Evolutionary conservation across 2,888 invertebrate genomes (phyloP).

Genomic region (Cylloceria caligata): DNA sequence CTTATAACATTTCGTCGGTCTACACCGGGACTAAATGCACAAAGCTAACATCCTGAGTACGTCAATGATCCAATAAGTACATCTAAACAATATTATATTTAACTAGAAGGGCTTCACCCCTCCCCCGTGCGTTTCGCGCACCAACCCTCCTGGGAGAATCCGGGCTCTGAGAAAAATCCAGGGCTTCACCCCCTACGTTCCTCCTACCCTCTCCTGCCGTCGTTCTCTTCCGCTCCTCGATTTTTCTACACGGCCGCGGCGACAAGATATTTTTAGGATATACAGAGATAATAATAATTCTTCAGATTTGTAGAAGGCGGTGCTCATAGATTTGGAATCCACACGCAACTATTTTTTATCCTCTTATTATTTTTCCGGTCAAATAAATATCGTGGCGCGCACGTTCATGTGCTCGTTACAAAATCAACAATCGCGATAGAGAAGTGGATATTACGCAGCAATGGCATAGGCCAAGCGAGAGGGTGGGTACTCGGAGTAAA

Average conservation of each 20-base stretch:
- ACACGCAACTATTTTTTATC: not conserved
- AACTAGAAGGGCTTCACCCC: no score
- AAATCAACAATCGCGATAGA: conserved; percentile 56
- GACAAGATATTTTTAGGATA: no score
- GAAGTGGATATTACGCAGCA: conserved; percentile 41
- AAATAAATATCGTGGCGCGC: conserved; percentile 52
- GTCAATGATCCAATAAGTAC: not conserved
- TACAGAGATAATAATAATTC: not conserved
- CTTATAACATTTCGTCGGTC: no score
- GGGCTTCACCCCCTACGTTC: no score
- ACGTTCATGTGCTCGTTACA: conserved; percentile 50
- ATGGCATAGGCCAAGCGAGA: conserved; percentile 17
- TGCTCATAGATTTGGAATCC: not conserved
- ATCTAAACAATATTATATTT: not conserved
- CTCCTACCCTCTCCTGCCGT: no score
- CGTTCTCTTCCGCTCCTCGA: no score
- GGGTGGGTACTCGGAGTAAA: conserved; percentile 49
- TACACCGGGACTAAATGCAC: no score
- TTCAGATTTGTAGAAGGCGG: conserved; percentile 6
- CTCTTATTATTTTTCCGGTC: conserved; percentile 29
- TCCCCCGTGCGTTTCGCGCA: no score
- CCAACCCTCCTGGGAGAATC: no score
- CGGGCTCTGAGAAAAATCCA: no score
- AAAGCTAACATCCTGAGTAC: not conserved
- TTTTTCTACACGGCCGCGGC: no score